phyloP scores from a whole-genome alignment of 2,797 vertebrate species.

The Sebastes minor region DNA sequence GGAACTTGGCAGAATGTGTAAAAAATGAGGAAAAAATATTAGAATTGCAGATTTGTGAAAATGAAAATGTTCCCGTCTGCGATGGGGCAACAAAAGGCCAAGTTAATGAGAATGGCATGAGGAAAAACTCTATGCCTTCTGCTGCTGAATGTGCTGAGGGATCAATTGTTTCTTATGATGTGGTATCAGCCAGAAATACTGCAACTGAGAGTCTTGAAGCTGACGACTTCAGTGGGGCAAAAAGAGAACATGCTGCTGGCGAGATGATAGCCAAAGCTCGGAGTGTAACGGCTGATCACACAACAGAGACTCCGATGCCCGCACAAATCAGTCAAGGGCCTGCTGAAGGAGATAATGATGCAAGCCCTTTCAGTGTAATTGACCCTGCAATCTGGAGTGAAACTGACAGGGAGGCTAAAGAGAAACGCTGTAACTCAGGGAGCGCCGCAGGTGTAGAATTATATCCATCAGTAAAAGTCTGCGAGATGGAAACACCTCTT shows the following conservation, averaged over 20 bases:
- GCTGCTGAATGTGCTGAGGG: conserved; percentile 26
- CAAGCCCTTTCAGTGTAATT: conserved; percentile 62
- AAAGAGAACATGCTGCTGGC: conserved; percentile 32
- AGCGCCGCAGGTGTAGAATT: conserved; percentile 49
- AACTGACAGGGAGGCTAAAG: conserved; percentile 47
- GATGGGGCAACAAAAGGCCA: conserved; percentile 52
- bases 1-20: conserved; percentile 19
- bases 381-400: conserved; percentile 68
- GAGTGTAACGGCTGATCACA: conserved; percentile 56
- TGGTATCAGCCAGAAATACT: conserved; percentile 39
- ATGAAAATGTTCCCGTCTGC: conserved; percentile 35
- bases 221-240: conserved; percentile 36
- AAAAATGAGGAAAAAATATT: conserved; percentile 35
- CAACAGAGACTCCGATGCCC: conserved; percentile 50
- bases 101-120: conserved; percentile 41
- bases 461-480: conserved; percentile 42
- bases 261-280: conserved; percentile 41
- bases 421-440: conserved; percentile 35
- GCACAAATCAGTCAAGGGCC: conserved; percentile 58
- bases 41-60: conserved; percentile 42
- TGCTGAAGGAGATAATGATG: conserved; percentile 71
- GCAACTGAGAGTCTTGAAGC: conserved; percentile 25
- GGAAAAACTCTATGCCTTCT: conserved; percentile 6
- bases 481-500: conserved; percentile 20
- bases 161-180: conserved; percentile 39